phyloP scores from a whole-genome alignment of 1,140 invertebrate species.

The Neodiprion pinetum region DNA sequence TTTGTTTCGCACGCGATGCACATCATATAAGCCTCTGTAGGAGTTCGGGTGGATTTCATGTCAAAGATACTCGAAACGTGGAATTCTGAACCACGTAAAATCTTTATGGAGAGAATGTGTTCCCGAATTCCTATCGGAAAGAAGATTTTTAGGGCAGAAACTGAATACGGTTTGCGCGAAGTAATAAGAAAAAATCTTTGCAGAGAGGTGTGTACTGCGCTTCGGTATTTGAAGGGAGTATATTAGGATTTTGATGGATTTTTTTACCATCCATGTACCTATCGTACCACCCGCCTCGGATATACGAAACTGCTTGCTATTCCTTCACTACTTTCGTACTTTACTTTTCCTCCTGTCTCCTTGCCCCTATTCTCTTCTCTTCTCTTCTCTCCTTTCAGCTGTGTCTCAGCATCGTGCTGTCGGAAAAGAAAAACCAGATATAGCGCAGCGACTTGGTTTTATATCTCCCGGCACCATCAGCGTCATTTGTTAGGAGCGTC shows the following conservation, averaged over 20 bases:
- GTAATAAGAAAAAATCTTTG: neutral
- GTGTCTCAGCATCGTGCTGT: neutral
- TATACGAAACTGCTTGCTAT: neutral
- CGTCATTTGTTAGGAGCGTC: constrained; percentile 6
- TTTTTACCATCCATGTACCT: neutral
- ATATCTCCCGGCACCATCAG: constrained; percentile 6
- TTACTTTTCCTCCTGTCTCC: neutral
- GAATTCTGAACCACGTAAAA: no score
- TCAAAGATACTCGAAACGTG: neutral
- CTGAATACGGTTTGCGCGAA: neutral
- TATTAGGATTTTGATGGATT: constrained; percentile 7
- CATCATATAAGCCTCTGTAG: neutral
- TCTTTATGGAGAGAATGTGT: no score
- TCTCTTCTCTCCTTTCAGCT: neutral
- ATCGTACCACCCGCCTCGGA: neutral
- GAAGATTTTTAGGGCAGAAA: neutral
- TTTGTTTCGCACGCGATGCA: neutral
- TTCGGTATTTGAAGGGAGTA: neutral
- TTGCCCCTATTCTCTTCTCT: neutral
- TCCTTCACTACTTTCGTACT: neutral
- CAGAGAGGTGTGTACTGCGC: neutral
- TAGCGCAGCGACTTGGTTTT: neutral
- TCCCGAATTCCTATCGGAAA: neutral
- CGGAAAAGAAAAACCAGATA: neutral
- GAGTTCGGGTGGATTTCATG: neutral